Percentiles rank a stretch among this genome's conserved stretches.
phyloP scores from a whole-genome alignment of 2,113 vertebrate genomes.

The Syngnathus scovelli region DNA sequence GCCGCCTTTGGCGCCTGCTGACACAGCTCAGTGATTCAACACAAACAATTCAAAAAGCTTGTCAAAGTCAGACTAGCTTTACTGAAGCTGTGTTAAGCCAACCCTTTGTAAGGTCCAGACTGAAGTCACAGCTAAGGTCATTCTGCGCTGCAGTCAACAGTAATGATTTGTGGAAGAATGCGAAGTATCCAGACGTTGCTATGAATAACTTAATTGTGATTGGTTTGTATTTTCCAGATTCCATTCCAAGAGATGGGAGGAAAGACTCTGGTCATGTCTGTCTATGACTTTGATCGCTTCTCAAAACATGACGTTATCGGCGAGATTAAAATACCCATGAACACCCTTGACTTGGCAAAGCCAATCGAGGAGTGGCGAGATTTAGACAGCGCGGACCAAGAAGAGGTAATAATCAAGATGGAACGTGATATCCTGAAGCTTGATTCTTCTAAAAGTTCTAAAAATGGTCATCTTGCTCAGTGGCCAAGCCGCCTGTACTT shows the following conservation, averaged over 20 bases:
- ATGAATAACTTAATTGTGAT: neutral
- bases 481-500: neutral
- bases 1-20: slow-evolving; percentile 53
- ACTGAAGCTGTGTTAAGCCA: slow-evolving; percentile 37
- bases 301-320: slow-evolving; percentile 96
- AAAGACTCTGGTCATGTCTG: slow-evolving; percentile 93
- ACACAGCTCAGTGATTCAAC: slow-evolving; percentile 37
- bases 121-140: slow-evolving; percentile 15
- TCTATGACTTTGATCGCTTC: slow-evolving; percentile 97
- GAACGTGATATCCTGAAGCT: neutral
- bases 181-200: neutral
- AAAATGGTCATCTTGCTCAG: slow-evolving; percentile 1
- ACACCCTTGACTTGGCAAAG: slow-evolving; percentile 92
- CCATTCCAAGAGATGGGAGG: slow-evolving; percentile 95
- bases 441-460: neutral
- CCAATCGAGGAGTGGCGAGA: slow-evolving; percentile 95
- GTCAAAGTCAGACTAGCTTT: slow-evolving; percentile 40
- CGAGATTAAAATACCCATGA: slow-evolving; percentile 92
- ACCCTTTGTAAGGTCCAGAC: slow-evolving; percentile 11
- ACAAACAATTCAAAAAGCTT: slow-evolving; percentile 37
- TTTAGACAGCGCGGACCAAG: slow-evolving; percentile 91
- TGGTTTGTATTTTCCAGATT: slow-evolving; percentile 70
- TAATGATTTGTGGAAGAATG: neutral
- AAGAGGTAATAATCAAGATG: slow-evolving; percentile 77
- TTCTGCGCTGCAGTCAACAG: slow-evolving; percentile 2